Evolutionary conservation across 2,797 vertebrate species (phyloP).

Genomic region (Enteromius radiatus): DNA sequence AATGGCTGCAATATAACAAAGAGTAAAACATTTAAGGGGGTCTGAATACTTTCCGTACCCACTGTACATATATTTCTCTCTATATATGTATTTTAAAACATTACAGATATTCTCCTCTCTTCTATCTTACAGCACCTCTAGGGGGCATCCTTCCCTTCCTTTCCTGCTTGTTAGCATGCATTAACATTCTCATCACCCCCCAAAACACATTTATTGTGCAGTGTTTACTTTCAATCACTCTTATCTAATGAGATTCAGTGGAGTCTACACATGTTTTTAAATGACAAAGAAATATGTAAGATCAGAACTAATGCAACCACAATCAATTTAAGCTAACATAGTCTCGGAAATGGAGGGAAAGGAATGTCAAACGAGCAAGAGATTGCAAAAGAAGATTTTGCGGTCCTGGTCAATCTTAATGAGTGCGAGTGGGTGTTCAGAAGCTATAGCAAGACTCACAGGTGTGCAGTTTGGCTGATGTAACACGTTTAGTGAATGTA

Average conservation of each 20-base stretch:
- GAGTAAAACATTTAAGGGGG: too few relatives aligned
- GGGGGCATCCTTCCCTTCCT: slow-evolving; percentile 3
- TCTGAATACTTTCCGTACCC: too few relatives aligned
- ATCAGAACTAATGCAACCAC: not conserved
- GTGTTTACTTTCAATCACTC: slow-evolving; percentile 1
- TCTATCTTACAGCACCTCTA: slow-evolving; percentile 2
- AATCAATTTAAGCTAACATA: not conserved
- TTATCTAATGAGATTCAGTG: not conserved
- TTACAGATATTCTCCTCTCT: not conserved
- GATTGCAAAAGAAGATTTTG: slow-evolving; percentile 19
- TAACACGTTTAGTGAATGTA: slow-evolving; percentile 6
- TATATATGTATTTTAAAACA: not conserved
- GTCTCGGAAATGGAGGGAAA: not conserved
- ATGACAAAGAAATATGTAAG: not conserved
- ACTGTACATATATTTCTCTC: too few relatives aligned
- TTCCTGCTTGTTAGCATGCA: not conserved
- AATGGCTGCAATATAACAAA: too few relatives aligned
- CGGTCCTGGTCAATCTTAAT: slow-evolving; percentile 19
- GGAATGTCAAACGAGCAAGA: not conserved
- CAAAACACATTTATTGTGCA: not conserved
- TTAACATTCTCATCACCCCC: not conserved
- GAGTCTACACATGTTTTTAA: not conserved
- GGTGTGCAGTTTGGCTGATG: slow-evolving; percentile 13
- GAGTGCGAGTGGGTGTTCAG: not conserved
- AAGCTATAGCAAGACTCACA: not conserved